Evolutionary conservation across 2,797 vertebrate genomes (phyloP).

Genomic region (Tauraco hartlaubi): DNA sequence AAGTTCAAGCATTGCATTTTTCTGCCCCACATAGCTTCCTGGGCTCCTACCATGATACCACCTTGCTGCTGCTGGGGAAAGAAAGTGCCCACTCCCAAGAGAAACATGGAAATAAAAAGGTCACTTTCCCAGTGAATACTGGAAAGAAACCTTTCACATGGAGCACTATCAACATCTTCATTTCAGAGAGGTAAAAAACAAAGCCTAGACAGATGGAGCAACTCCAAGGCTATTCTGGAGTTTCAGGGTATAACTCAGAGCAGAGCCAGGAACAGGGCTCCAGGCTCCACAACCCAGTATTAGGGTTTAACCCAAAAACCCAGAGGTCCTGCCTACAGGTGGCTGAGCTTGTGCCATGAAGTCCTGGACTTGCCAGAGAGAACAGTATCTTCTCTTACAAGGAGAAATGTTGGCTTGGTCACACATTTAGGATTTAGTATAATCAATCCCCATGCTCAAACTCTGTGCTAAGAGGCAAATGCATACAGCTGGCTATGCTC

Average conservation of each 20-base stretch:
- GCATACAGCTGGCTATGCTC: background rate
- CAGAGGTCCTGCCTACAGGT: background rate
- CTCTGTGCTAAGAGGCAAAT: background rate
- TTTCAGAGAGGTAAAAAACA: background rate
- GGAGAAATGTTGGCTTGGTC: background rate
- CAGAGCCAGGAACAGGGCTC: background rate
- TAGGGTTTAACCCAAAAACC: background rate
- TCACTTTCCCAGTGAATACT: background rate
- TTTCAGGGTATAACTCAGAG: background rate
- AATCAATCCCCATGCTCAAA: background rate
- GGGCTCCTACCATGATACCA: background rate
- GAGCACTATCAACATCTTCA: background rate
- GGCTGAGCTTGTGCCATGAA: background rate
- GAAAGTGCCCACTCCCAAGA: accelerated
- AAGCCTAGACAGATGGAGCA: background rate
- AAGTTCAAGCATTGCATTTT: background rate
- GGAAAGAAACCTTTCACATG: background rate
- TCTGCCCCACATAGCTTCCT: background rate
- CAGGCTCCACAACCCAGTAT: background rate
- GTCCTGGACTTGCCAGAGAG: background rate
- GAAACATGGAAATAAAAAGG: background rate
- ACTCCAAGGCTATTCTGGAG: background rate
- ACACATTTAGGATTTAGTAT: background rate
- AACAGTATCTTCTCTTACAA: background rate
- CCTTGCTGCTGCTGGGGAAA: background rate